These are phyloP conservation scores for Mnemiopsis leidyi DNA, from an alignment of 37 sponge, comb jelly and placozoan species.

Conservation along the genomic window DNA sequence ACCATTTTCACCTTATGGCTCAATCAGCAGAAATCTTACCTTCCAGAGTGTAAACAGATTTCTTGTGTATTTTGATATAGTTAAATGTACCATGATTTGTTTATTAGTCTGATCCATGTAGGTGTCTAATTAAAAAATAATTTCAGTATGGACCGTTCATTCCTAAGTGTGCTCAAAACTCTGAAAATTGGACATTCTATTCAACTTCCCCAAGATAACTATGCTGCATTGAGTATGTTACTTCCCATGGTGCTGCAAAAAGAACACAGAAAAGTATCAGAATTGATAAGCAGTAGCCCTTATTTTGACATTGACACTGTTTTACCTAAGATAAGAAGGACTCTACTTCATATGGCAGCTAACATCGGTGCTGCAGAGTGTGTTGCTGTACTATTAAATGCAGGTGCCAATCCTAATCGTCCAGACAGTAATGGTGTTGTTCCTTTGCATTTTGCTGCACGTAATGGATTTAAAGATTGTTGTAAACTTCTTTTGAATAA, in stretches of 20 bases:
- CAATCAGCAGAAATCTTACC: no score
- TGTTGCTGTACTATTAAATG: conserved; percentile 74
- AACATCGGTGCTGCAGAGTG: conserved; percentile 82
- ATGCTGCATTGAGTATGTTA: conserved; percentile 36
- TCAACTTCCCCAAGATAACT: conserved; percentile 52
- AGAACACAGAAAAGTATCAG: conserved; percentile 51
- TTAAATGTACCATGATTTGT: no score
- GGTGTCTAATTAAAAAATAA: no score
- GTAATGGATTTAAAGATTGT: conserved; percentile 78
- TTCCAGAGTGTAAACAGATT: no score
- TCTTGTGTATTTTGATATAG: no score
- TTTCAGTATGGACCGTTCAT: conserved; percentile 57
- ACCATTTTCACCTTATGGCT: no score
- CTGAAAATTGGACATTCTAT: conserved; percentile 65
- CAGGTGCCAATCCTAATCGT: conserved; percentile 76
- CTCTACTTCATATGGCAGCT: conserved; percentile 60
- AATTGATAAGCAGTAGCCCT: conserved; percentile 16
- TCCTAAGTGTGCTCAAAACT: conserved; percentile 27
- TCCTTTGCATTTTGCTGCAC: conserved; percentile 86
- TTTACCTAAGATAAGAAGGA: conserved; percentile 50
- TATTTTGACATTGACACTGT: conserved; percentile 61
- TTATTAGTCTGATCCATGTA: no score
- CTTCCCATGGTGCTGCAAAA: conserved; percentile 65
- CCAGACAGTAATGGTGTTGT: conserved; percentile 80
- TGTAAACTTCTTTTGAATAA: conserved; percentile 33